Evolutionary conservation across 1,140 invertebrate species (phyloP), one percentile per base, ranked within the genome.

Genomic region (Luehdorfia chinensis): DNA sequence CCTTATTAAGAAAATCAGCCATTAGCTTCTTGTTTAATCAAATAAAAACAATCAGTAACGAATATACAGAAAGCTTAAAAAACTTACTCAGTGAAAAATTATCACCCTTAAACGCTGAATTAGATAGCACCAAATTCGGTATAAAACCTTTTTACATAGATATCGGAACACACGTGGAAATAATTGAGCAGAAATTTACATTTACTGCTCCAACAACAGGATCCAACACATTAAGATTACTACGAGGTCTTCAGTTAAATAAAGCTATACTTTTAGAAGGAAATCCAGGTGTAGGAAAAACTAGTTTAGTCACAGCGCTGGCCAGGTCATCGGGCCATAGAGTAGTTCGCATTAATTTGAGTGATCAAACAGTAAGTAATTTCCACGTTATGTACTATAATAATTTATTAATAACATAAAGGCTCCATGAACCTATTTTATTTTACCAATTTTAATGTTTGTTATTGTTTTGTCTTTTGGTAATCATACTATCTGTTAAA

Each of bases 281-380:
- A 8, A 97, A 95, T 75, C 98, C 98, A 1, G 97, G 98, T 2
- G 97, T 99, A 25, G 98, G 98, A 2, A 99, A 99, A 88, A 99
- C 98, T 0, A 98, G 95, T 69, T 88, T 99, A 31, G 93, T 99
- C 1, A 91, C 93, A 33, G 96, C 97, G n/a, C 87, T 99, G 9
- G 97, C 97, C 0, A 93, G 92, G 77, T 90, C 91, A 2, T 92
- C 96, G 14, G 94, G 95, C 0, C 90, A 97, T 77, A 89, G 89
- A 65, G 89, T 99, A 4, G 92, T 97, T 8, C 87, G 98, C 25
- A 97, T 99, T 31, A 99, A 99, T 90, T 89, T 99, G 7, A 99
- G 97, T 28, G 98, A 99, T 74, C 98, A 99, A 89, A 99, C 98
- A 0, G 94, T 95, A 87, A 89, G 90, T 89, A 59, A n/a, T n/a